phyloP scores from a whole-genome alignment of 2,797 vertebrate species.

The Syngnathus acus region DNA sequence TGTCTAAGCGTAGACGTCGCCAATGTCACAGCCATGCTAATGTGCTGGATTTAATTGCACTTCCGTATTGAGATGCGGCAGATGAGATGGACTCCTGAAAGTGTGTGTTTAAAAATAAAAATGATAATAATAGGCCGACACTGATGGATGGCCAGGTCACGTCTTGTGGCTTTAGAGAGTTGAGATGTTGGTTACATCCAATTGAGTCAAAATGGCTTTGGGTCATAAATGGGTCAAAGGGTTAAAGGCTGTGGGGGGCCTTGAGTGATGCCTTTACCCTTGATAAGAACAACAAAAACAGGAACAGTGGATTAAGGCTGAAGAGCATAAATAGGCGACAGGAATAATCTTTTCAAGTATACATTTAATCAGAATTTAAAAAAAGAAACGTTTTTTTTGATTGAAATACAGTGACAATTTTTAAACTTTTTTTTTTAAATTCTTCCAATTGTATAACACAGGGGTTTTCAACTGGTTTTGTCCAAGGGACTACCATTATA shows the following conservation, averaged over 20 bases:
- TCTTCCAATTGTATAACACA: not conserved
- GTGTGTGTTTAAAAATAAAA: conserved; percentile 62
- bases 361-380: not conserved
- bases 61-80: conserved; percentile 75
- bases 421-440: not conserved
- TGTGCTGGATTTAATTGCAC: conserved; percentile 85
- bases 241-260: conserved; percentile 55
- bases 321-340: not conserved
- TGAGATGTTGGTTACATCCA: conserved; percentile 68
- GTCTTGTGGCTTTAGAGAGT: conserved; percentile 42
- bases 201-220: conserved; percentile 64
- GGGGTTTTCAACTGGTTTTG: no score
- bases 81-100: conserved; percentile 53
- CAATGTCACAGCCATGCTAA: conserved; percentile 69
- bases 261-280: conserved; percentile 44
- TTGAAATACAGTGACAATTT: not conserved
- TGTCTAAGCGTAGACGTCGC: conserved; percentile 43
- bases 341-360: not conserved
- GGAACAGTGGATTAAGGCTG: conserved; percentile 25
- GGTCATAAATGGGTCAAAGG: conserved; percentile 66
- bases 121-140: conserved; percentile 35
- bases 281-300: conserved; percentile 53
- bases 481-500: no score
- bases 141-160: conserved; percentile 64
- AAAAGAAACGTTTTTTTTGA: not conserved